phyloP scores from a whole-genome alignment of 2,113 vertebrate genomes.

The Macrotus californicus region DNA sequence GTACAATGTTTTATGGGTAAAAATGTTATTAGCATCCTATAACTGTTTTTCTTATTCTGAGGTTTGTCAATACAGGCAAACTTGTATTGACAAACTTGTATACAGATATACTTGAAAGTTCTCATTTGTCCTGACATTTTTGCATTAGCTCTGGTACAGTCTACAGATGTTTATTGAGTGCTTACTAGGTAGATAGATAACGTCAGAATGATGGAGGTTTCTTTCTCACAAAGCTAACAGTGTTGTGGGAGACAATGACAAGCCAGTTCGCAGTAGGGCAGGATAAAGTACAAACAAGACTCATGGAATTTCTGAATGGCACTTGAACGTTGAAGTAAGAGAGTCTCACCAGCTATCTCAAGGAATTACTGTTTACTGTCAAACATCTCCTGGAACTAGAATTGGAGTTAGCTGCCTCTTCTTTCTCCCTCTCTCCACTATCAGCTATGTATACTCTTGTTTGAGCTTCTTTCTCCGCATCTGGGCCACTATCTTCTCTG shows the following conservation, averaged over 20 bases:
- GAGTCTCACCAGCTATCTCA: neutral
- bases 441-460: accelerated
- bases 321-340: neutral
- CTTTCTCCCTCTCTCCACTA: no score
- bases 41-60: neutral
- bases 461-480: neutral
- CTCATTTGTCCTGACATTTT: neutral
- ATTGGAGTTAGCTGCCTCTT: neutral
- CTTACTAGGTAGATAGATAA: neutral
- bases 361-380: neutral
- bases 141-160: neutral
- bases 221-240: neutral
- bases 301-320: neutral
- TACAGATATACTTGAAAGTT: neutral
- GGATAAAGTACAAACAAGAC: neutral
- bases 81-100: no score
- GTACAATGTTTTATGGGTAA: neutral
- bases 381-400: neutral
- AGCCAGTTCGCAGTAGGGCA: neutral
- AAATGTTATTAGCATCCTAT: neutral
- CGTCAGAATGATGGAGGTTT: neutral
- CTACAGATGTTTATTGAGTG: neutral
- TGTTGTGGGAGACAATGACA: neutral
- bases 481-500: neutral
- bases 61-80: neutral